Evolutionary conservation across 2,888 invertebrate genomes (phyloP).

Genomic region (Scaptomyza tumidula): DNA sequence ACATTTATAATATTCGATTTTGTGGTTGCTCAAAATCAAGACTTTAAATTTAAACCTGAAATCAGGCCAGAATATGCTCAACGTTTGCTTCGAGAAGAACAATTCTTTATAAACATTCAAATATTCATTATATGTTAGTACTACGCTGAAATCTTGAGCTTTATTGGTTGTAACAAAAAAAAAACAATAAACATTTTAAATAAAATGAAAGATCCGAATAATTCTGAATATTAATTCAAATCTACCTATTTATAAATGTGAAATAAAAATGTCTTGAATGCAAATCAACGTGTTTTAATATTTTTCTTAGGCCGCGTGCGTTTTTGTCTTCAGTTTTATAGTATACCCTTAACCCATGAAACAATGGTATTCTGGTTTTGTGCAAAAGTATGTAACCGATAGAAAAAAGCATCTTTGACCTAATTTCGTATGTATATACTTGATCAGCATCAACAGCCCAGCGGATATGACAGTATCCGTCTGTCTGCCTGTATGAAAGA

Average conservation of each 20-base stretch:
- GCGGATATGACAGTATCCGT: no score
- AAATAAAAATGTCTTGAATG: slow-evolving; percentile 64
- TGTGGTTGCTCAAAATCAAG: background rate
- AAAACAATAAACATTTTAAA: slow-evolving; percentile 15
- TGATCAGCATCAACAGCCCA: no score
- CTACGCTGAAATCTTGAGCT: slow-evolving; percentile 57
- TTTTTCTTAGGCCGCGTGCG: no score
- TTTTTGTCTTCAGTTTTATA: no score
- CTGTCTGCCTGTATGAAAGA: no score
- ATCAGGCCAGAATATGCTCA: slow-evolving; percentile 7
- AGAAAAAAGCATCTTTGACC: no score
- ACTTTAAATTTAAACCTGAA: slow-evolving; percentile 1
- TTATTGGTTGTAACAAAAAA: slow-evolving; percentile 65
- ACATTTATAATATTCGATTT: slow-evolving; percentile 11
- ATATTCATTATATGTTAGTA: slow-evolving; percentile 44
- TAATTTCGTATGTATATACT: no score
- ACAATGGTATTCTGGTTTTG: no score
- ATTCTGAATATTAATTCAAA: slow-evolving; percentile 54
- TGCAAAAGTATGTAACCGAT: no score
- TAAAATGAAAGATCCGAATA: slow-evolving; percentile 22
- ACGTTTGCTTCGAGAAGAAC: slow-evolving; percentile 9
- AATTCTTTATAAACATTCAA: background rate
- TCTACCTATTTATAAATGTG: slow-evolving; percentile 73
- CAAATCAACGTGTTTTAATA: slow-evolving; percentile 3
- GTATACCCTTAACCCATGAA: no score